Percentiles rank a stretch among this genome's conserved stretches.
Evolutionary conservation across 2,888 invertebrate genomes (phyloP).

Genomic region (Polymixis flavicincta): DNA sequence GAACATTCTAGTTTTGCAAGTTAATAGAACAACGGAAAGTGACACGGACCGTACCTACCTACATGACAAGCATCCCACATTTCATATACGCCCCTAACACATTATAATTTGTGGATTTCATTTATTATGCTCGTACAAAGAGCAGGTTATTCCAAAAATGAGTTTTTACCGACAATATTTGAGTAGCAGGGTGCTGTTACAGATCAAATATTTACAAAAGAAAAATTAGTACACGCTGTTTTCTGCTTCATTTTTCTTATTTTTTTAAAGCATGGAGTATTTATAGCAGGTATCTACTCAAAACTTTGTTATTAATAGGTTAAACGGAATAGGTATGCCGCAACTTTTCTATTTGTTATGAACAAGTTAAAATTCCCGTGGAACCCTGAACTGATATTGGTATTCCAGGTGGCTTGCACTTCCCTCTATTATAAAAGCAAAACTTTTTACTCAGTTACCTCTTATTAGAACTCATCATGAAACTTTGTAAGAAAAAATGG

Average conservation of each 20-base stretch:
- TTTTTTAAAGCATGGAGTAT: neutral
- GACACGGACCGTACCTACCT: neutral
- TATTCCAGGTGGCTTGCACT: constrained; percentile 38
- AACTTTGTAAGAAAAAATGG: constrained; percentile 37
- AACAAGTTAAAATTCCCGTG: constrained; percentile 2
- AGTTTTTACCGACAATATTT: neutral
- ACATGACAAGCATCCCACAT: constrained; percentile 27
- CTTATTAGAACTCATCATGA: constrained; percentile 42
- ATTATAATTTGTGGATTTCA: constrained; percentile 4
- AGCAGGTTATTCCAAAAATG: neutral
- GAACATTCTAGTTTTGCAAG: constrained; percentile 37
- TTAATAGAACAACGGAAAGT: no score
- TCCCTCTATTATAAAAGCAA: constrained; percentile 27
- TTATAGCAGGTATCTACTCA: no score
- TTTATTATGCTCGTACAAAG: constrained; percentile 14
- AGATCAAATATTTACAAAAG: neutral
- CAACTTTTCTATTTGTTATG: neutral
- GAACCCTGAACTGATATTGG: constrained; percentile 21
- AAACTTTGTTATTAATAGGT: neutral
- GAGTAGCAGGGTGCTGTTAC: neutral
- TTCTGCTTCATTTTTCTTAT: no score
- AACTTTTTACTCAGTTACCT: constrained; percentile 41
- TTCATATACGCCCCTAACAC: constrained; percentile 12
- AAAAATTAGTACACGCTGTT: neutral
- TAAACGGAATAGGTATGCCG: neutral